Evolutionary conservation across 2,888 invertebrate genomes (phyloP), one percentile per base, ranked within the genome.

Genomic region (Eupithecia exiguata): DNA sequence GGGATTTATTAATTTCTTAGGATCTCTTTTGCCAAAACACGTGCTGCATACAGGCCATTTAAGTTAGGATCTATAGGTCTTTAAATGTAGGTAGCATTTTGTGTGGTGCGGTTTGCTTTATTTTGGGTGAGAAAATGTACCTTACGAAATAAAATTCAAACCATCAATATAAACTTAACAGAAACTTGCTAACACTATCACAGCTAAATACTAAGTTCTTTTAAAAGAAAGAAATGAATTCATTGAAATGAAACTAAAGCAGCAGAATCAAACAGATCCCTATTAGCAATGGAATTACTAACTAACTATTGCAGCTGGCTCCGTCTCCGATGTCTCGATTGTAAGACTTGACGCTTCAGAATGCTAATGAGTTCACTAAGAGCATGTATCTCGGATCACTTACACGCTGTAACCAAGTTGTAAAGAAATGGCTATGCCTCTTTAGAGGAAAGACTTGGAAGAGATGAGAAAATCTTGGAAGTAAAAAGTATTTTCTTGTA

Each of bases 351-450:
- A 77, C 69, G 70, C 69, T 46, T 71, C 18, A 72, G 76, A 70
- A 77, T 74, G 76, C 71, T 79, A 79, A 79, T 74, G 73, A 77
- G 72, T 70, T 83, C 81, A 71, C 69, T 71, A 49, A 70, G 74
- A 74, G 66, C 67, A 61, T 71, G 70, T 72, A 73, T 77, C 74
- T 75, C 65, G 61, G 74, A 74, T 75, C 72, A 38, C 67, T 40
- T 67, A 71, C 74, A 68, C 49, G 61, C 38, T 40, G 30, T 40
- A 68, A 25, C 36, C 6, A 21, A 35, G 46, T n/a, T 36, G 38
- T 10, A 35, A 46, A n/a, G 25, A 25, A 70, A 65, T 12, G 16
- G 70, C 65, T 70, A 16, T 1, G 30, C 25, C 14, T 21, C 49
- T 58, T 58, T 4, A 7, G 49, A 49, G 36, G 6, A 4, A 21